Conservation (phyloP, 2,888 invertebrate species). For the Phaedon cochleariae region DNA sequence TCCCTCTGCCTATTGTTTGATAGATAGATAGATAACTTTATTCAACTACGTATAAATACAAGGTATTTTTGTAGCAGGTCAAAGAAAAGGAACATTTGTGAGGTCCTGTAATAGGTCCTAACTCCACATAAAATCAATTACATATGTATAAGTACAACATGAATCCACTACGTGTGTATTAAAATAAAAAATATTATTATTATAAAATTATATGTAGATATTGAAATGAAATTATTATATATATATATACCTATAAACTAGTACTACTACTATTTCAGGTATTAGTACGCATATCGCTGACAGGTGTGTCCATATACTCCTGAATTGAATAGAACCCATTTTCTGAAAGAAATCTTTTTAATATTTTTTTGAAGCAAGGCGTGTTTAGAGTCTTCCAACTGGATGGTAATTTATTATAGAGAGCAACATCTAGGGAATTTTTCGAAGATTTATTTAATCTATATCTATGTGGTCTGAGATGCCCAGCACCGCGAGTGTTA, state of each 20-base stretch:
- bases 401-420: neutral
- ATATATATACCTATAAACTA: neutral
- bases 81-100: neutral
- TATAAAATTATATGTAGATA: too few relatives aligned
- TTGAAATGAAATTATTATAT: too few relatives aligned
- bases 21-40: too few relatives aligned
- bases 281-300: neutral
- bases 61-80: neutral
- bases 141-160: too few relatives aligned
- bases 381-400: neutral
- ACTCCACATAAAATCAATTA: neutral
- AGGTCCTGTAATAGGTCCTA: neutral
- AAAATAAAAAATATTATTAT: too few relatives aligned
- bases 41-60: neutral
- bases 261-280: neutral
- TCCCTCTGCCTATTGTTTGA: too few relatives aligned
- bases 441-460: neutral
- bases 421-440: neutral
- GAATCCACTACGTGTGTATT: neutral
- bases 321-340: neutral
- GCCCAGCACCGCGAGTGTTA: neutral
- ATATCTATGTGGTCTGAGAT: neutral
- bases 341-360: neutral
- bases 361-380: neutral
- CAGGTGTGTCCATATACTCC: neutral